These are phyloP conservation scores for Cephus pygmeus DNA, from an alignment of 2,888 invertebrate genomes.

Conservation along the genomic window DNA sequence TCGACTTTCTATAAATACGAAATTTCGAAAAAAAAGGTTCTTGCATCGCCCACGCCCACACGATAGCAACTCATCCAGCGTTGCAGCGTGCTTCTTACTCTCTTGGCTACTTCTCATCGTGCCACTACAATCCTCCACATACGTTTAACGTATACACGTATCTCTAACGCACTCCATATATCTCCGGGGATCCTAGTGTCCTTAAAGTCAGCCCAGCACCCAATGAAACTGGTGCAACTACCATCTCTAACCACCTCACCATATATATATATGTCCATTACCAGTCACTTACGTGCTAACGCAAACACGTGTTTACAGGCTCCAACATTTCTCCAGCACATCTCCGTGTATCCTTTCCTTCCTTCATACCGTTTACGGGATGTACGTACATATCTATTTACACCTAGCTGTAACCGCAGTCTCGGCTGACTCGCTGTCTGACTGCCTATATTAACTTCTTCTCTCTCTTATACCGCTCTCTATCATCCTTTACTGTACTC, in stretches of 20 bases:
- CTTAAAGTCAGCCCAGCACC: neutral
- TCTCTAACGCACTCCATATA: neutral
- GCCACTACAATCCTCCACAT: neutral
- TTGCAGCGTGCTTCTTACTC: neutral
- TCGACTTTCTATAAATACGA: slow-evolving; percentile 58
- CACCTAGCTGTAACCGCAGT: neutral
- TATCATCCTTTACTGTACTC: neutral
- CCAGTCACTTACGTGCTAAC: neutral
- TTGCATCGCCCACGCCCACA: neutral
- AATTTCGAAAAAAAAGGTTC: slow-evolving; percentile 33
- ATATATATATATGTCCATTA: neutral
- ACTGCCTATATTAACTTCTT: neutral
- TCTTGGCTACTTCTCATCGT: neutral
- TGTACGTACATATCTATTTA: neutral
- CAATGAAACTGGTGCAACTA: neutral
- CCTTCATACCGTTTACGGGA: neutral
- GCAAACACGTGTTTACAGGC: neutral
- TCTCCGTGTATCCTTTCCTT: neutral
- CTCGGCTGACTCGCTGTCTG: neutral
- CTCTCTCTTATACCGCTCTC: neutral
- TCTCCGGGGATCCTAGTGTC: neutral
- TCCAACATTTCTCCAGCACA: neutral
- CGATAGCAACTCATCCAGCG: neutral
- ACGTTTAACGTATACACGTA: neutral
- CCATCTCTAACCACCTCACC: neutral